phyloP scores from a whole-genome alignment of 1,140 invertebrate species.

The Drosophila subpulchrella region DNA sequence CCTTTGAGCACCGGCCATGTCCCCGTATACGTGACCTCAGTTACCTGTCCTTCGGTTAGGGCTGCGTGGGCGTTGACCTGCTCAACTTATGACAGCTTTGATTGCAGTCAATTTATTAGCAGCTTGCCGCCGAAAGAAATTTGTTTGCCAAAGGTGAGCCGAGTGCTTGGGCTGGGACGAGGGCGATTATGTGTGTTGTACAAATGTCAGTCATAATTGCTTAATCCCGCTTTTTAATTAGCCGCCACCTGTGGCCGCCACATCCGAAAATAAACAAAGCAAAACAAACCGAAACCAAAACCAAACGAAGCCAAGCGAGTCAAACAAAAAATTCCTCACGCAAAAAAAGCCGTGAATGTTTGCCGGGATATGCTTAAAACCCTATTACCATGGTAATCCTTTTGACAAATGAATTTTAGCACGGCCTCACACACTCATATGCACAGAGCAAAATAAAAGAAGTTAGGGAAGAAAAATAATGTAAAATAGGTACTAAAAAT shows the following conservation, averaged over 20 bases:
- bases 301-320: constrained; percentile 12
- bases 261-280: constrained; percentile 28
- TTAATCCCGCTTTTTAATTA: constrained; percentile 78
- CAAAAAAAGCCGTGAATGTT: constrained; percentile 65
- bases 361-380: constrained; percentile 73
- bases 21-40: constrained; percentile 59
- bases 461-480: neutral
- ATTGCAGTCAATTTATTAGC: constrained; percentile 80
- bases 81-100: constrained; percentile 78
- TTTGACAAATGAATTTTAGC: constrained; percentile 84
- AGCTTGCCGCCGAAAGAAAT: constrained; percentile 52
- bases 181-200: constrained; percentile 50
- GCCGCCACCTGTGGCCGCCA: constrained; percentile 54
- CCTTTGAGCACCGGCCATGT: neutral
- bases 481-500: too few relatives aligned
- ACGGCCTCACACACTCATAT: constrained; percentile 40
- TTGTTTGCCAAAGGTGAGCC: constrained; percentile 54
- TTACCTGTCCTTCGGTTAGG: constrained; percentile 42
- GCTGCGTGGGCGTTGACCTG: constrained; percentile 58
- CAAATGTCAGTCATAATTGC: constrained; percentile 76
- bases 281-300: constrained; percentile 40
- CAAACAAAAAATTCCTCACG: constrained; percentile 36
- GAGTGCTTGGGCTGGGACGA: neutral
- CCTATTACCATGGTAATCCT: constrained; percentile 83
- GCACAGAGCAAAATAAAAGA: constrained; percentile 2